These are phyloP conservation scores for Notiomystis cincta DNA, from an alignment of 2,113 vertebrate species.

Conservation along the genomic window DNA sequence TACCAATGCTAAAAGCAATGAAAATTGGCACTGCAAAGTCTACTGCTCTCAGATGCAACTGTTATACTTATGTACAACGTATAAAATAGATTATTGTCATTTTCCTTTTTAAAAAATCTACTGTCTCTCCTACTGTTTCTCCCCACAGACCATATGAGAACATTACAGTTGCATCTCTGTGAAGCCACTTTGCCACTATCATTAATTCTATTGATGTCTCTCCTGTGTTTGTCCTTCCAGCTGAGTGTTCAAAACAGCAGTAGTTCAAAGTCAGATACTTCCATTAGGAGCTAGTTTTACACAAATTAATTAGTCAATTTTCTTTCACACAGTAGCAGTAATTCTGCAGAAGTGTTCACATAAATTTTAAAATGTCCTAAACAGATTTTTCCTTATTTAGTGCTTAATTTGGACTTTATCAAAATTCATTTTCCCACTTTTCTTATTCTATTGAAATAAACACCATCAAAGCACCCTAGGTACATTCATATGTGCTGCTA, in stretches of 20 bases:
- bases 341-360: neutral
- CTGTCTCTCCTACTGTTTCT: neutral
- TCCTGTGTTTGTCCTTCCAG: slow-evolving; percentile 27
- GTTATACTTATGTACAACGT: neutral
- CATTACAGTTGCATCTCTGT: neutral
- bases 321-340: neutral
- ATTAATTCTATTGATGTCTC: slow-evolving; percentile 42
- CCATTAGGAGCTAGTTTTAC: slow-evolving; percentile 22
- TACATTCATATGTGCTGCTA: neutral
- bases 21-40: slow-evolving; percentile 8
- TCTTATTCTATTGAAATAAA: neutral
- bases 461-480: neutral
- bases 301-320: slow-evolving; percentile 56
- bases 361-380: neutral
- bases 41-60: neutral
- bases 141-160: neutral
- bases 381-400: neutral
- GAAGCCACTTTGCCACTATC: neutral
- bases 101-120: neutral
- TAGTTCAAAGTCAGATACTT: slow-evolving; percentile 53
- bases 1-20: neutral
- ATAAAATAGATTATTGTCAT: neutral
- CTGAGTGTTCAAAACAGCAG: slow-evolving; percentile 18
- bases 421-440: neutral
- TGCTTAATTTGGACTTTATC: neutral